Percentiles rank a stretch among this genome's conserved stretches.
These are phyloP conservation scores for Drymonia ruficornis DNA, from an alignment of 2,888 invertebrate species.

Conservation along the genomic window DNA sequence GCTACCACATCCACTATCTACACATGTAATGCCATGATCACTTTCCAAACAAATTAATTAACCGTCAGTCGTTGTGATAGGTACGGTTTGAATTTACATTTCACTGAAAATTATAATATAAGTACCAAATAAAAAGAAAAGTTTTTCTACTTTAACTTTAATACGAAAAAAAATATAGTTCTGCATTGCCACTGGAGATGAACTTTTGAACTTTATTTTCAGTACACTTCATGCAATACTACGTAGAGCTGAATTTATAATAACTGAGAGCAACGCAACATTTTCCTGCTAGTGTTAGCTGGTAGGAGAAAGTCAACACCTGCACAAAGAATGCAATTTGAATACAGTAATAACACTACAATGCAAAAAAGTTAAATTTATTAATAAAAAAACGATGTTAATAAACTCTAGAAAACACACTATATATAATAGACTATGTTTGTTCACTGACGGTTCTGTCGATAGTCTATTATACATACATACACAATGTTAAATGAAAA, in stretches of 20 bases:
- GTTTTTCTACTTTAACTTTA: conserved; percentile 39
- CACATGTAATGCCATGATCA: conserved; percentile 64
- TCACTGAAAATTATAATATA: conserved; percentile 37
- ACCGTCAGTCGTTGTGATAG: conserved; percentile 53
- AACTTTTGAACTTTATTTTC: conserved; percentile 65
- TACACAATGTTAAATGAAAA: conserved; percentile 55
- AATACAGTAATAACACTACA: conserved; percentile 79
- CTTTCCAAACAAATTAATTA: conserved; percentile 73
- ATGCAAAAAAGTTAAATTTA: conserved; percentile 76
- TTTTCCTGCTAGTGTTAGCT: conserved; percentile 84
- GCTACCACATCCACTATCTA: conserved; percentile 79
- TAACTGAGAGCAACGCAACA: conserved; percentile 80
- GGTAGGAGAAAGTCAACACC: conserved; percentile 82
- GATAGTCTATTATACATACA: conserved; percentile 56
- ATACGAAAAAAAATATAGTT: conserved; percentile 42
- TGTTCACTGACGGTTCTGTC: conserved; percentile 10
- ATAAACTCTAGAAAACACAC: conserved; percentile 67
- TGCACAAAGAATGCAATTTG: conserved; percentile 83
- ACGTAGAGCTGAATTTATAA: conserved; percentile 60
- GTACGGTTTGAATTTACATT: conserved; percentile 31
- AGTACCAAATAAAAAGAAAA: conserved; percentile 37
- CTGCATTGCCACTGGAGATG: conserved; percentile 64
- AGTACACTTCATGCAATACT: conserved; percentile 72
- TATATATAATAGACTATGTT: conserved; percentile 59
- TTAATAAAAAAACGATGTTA: conserved; percentile 75